Conservation (phyloP, 2,113 vertebrate species). For the Loxodonta africana region DNA sequence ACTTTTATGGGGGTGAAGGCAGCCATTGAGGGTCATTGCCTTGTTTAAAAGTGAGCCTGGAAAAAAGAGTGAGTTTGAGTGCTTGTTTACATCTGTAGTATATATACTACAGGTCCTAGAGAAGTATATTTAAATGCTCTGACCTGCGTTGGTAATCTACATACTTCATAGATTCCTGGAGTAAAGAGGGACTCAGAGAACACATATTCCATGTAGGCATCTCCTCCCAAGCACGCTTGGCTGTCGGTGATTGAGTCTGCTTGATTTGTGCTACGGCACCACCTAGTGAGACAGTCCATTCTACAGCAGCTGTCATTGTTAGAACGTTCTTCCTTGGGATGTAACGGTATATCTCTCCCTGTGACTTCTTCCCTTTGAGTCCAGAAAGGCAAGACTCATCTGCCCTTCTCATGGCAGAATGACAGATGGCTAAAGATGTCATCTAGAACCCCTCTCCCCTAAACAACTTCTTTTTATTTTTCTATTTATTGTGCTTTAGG, state of each 20-base stretch:
- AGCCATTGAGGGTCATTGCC: neutral
- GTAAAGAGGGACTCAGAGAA: neutral
- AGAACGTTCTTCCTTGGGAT: neutral
- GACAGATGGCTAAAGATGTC: neutral
- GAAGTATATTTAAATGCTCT: neutral
- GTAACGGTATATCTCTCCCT: neutral
- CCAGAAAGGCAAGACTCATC: neutral
- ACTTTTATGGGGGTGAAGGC: neutral
- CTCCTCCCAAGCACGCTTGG: too few species aligned
- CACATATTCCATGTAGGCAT: accelerated
- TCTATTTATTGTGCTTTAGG: too few species aligned
- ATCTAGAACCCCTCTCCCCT: neutral
- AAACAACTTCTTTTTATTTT: neutral
- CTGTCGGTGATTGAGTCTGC: neutral
- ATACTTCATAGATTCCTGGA: neutral
- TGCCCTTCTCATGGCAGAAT: neutral
- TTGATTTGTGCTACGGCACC: neutral
- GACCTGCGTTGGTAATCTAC: neutral
- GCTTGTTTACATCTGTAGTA: neutral
- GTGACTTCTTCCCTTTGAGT: neutral
- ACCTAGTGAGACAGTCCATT: neutral
- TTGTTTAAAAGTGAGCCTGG: neutral
- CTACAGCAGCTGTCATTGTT: neutral
- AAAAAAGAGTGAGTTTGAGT: neutral
- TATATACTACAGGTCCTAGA: neutral